These are phyloP conservation scores for Colletes latitarsis DNA, from an alignment of 1,140 invertebrate genomes.

Conservation along the genomic window DNA sequence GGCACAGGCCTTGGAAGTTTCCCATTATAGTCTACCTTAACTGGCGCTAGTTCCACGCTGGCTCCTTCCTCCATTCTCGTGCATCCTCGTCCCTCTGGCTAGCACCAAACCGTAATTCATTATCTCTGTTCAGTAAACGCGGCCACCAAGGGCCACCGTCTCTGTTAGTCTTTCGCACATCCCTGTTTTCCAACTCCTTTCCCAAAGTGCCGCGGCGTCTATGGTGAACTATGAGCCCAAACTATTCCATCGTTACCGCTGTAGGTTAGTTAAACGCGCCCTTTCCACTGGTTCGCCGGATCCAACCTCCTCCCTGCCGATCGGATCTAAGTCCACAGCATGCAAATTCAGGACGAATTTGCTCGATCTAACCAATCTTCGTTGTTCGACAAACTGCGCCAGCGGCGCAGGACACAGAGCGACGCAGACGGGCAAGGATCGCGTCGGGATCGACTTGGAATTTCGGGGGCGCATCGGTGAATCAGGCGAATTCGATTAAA, in stretches of 20 bases:
- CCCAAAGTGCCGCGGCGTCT: constrained; percentile 41
- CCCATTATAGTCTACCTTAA: constrained; percentile 68
- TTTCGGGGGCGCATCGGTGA: constrained; percentile 53
- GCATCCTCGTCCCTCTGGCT: neutral
- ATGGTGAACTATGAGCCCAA: constrained; percentile 61
- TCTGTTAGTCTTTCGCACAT: neutral
- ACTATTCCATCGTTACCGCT: constrained; percentile 63
- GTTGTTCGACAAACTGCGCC: constrained; percentile 66
- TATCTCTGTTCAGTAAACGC: neutral
- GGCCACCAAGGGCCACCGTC: neutral
- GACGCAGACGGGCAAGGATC: constrained; percentile 35
- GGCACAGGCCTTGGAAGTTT: constrained; percentile 61
- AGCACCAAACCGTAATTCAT: neutral
- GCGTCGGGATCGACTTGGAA: constrained; percentile 64
- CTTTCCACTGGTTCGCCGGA: constrained; percentile 12
- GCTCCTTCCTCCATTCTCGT: neutral
- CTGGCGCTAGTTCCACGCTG: constrained; percentile 26
- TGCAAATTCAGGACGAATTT: constrained; percentile 71
- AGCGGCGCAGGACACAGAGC: constrained; percentile 39
- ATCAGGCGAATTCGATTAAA: constrained; percentile 68
- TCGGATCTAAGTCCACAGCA: constrained; percentile 72
- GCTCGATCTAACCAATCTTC: constrained; percentile 71
- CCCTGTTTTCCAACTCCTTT: constrained; percentile 19
- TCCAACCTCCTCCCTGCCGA: constrained; percentile 17
- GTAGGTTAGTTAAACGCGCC: constrained; percentile 65